Percentiles rank a stretch among this genome's conserved stretches.
These are phyloP conservation scores for Epinotia bilunana DNA, from an alignment of 2,888 invertebrate species.

Conservation along the genomic window DNA sequence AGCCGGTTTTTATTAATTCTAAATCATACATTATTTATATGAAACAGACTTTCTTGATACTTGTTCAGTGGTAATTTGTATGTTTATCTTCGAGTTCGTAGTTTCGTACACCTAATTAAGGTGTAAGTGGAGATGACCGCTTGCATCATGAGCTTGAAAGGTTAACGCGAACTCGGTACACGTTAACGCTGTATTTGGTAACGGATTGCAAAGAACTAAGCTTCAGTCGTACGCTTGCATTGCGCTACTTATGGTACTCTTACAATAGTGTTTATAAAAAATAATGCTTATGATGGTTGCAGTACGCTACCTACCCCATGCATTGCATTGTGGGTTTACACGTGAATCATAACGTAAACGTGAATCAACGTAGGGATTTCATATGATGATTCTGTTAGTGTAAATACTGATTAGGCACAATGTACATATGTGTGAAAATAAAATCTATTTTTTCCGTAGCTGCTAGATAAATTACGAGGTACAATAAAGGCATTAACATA, in stretches of 20 bases:
- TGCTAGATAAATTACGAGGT: too few species aligned
- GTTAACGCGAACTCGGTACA: conserved; percentile 47
- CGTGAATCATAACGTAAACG: neutral
- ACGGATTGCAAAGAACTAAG: conserved; percentile 57
- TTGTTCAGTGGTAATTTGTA: conserved; percentile 3
- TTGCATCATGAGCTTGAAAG: conserved; percentile 50
- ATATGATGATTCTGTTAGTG: neutral
- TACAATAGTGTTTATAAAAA: conserved; percentile 25
- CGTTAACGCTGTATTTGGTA: conserved; percentile 51
- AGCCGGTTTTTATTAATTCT: conserved; percentile 23
- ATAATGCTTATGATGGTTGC: conserved; percentile 30
- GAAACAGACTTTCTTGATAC: neutral
- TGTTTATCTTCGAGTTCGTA: conserved; percentile 26
- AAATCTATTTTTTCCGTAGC: too few species aligned
- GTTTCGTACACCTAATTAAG: conserved; percentile 29
- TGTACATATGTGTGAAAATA: too few species aligned
- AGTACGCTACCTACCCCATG: conserved; percentile 5
- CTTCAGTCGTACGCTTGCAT: conserved; percentile 59
- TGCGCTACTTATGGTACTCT: conserved; percentile 44
- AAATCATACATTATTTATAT: conserved; percentile 35
- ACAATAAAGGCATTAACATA: neutral
- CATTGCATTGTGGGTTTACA: conserved; percentile 15
- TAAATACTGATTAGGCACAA: too few species aligned
- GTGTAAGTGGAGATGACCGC: conserved; percentile 38
- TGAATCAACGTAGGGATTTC: neutral